A percentile compares a stretch with the other conserved stretches of the same genome.
These are phyloP conservation scores for Lepus townsendii DNA, from an alignment of 2,797 vertebrate genomes.

Conservation along the genomic window DNA sequence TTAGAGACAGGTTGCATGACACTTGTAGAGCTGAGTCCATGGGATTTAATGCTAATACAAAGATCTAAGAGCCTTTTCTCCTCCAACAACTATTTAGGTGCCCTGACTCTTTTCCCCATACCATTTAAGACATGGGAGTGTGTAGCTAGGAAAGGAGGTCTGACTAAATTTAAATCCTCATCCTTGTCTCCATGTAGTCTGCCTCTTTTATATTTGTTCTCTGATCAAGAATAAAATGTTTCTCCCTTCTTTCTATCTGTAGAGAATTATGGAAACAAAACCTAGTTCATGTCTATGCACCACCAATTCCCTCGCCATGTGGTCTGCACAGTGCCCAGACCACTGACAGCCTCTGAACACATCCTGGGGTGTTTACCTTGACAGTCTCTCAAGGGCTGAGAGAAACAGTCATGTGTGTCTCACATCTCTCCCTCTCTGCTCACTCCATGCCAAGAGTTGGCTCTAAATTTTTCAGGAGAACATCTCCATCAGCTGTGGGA, in stretches of 20 bases:
- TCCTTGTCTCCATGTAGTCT: not conserved
- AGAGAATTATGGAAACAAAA: constrained; percentile 73
- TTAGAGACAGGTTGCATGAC: not conserved
- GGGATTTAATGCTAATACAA: constrained; percentile 38
- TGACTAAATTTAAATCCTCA: constrained; percentile 33
- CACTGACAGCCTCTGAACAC: constrained; percentile 73
- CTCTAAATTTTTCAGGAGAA: constrained; percentile 57
- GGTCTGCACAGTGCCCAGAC: constrained; percentile 71
- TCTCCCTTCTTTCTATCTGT: constrained; percentile 47
- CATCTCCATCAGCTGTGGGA: constrained; percentile 2
- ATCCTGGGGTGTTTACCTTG: constrained; percentile 82
- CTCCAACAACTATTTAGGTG: not conserved
- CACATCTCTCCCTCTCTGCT: constrained; percentile 67
- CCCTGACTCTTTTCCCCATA: not conserved
- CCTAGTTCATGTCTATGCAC: constrained; percentile 62
- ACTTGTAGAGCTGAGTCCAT: not conserved
- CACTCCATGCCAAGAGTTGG: constrained; percentile 18
- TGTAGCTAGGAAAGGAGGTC: not conserved
- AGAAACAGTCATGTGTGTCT: constrained; percentile 68
- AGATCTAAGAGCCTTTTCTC: not conserved
- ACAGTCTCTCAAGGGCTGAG: constrained; percentile 76
- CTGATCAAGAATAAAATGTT: not conserved
- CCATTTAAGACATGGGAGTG: not conserved
- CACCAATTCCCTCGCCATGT: constrained; percentile 71
- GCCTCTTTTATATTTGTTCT: constrained; percentile 39